Percentiles rank a stretch among this genome's conserved stretches.
These are phyloP conservation scores for Manis javanica DNA, from an alignment of 2,797 vertebrate genomes.

Conservation along the genomic window DNA sequence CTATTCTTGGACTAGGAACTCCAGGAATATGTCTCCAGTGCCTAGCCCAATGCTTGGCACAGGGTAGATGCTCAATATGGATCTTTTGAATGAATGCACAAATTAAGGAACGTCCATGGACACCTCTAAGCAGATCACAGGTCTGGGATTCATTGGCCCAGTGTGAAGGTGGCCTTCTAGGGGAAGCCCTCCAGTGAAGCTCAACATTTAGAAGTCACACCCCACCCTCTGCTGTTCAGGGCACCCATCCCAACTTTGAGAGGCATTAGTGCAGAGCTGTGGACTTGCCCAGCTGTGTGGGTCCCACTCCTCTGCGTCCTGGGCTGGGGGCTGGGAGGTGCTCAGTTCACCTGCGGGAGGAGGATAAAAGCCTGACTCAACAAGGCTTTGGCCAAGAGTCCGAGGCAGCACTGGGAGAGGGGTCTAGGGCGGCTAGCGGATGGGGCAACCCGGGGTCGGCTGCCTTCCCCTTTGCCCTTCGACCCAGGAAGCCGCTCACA, in stretches of 20 bases:
- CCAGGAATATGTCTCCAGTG: not conserved
- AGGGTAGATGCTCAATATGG: rapidly evolving
- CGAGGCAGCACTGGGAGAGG: not conserved
- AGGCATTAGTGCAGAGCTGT: not conserved
- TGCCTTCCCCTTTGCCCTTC: constrained; percentile 56
- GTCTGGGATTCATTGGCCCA: not conserved
- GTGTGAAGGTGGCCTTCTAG: not conserved
- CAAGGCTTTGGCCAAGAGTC: not conserved
- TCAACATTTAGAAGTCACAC: not conserved
- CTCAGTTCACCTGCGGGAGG: not conserved
- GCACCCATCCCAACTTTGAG: too few species aligned
- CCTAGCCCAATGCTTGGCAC: not conserved
- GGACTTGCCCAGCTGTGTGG: not conserved
- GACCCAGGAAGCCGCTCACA: constrained; percentile 70
- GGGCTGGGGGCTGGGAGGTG: not conserved
- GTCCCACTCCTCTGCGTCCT: not conserved
- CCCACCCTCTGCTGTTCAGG: not conserved
- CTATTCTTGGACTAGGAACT: not conserved
- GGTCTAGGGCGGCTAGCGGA: constrained; percentile 31
- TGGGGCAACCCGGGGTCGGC: not conserved
- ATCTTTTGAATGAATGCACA: not conserved
- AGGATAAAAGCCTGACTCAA: not conserved
- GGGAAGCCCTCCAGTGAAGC: not conserved
- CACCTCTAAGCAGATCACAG: too few species aligned
- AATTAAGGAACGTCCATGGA: not conserved